Conservation (phyloP, 2,113 vertebrate genomes). For the Osmerus eperlanus region DNA sequence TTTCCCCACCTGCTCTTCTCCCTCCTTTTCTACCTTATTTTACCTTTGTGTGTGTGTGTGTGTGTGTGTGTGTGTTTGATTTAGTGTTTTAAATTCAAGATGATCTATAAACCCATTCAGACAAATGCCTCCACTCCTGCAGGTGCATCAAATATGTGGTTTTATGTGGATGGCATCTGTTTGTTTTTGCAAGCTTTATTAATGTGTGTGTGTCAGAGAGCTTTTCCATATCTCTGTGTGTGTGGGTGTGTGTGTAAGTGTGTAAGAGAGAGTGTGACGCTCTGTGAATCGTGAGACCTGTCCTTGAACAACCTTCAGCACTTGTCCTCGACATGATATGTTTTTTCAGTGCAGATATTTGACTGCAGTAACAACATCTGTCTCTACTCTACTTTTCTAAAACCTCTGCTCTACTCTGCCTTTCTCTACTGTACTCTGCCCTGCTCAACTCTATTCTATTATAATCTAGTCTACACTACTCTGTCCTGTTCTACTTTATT, state of each 20-base stretch:
- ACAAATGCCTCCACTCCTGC: too few relatives aligned
- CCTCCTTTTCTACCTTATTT: neutral
- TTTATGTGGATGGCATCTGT: too few relatives aligned
- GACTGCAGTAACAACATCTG: slow-evolving; percentile 40
- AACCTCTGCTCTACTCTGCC: too few relatives aligned
- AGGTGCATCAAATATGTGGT: too few relatives aligned
- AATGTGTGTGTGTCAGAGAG: too few relatives aligned
- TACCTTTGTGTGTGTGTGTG: neutral
- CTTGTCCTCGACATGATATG: slow-evolving; percentile 29
- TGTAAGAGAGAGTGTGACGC: slow-evolving; percentile 8
- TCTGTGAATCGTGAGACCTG: slow-evolving; percentile 23
- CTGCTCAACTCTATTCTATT: too few relatives aligned
- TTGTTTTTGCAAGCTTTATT: too few relatives aligned
- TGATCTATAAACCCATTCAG: neutral
- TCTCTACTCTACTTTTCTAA: too few relatives aligned
- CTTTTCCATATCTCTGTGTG: neutral
- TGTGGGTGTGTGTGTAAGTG: neutral
- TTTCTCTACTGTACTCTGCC: too few relatives aligned
- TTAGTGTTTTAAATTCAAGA: neutral
- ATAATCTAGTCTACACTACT: too few relatives aligned
- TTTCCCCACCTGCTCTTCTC: too few relatives aligned
- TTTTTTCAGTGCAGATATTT: slow-evolving; percentile 40
- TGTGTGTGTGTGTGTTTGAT: neutral
- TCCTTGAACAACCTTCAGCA: slow-evolving; percentile 34
- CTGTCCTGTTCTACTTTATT: too few relatives aligned